Evolutionary conservation across 2,797 vertebrate species (phyloP).

Genomic region (Silurus lanzhouensis): DNA sequence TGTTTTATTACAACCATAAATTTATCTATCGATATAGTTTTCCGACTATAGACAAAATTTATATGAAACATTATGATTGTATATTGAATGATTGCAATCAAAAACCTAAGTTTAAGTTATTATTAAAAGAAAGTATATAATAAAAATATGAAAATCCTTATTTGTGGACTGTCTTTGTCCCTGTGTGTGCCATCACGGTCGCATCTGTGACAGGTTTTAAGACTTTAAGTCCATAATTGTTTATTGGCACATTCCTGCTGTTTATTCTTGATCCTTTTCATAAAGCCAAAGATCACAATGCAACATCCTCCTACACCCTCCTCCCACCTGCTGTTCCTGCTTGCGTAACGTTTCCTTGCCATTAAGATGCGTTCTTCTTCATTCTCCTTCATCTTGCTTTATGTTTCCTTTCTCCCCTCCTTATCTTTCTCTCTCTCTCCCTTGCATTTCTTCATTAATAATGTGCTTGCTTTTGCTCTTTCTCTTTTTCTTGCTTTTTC

Average conservation of each 20-base stretch:
- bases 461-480: not conserved
- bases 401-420: not conserved
- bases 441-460: constrained; percentile 14
- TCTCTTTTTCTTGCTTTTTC: not conserved
- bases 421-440: not conserved
- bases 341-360: constrained; percentile 20
- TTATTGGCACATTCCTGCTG: constrained; percentile 16
- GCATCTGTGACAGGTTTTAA: not conserved
- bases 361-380: constrained; percentile 28
- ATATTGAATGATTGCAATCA: not conserved
- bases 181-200: not conserved
- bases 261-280: constrained; percentile 24
- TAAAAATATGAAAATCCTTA: not conserved
- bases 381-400: constrained; percentile 14
- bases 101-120: not conserved
- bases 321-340: constrained; percentile 19
- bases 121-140: not conserved
- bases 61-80: not conserved
- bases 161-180: not conserved
- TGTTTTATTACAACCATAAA: not conserved
- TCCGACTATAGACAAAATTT: not conserved
- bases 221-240: not conserved
- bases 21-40: not conserved
- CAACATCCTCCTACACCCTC: constrained; percentile 32
- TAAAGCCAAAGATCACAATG: constrained; percentile 28